A percentile compares a stretch with the other conserved stretches of the same genome.
phyloP scores from a whole-genome alignment of 1,140 invertebrate species.

The Drosophila bocqueti region DNA sequence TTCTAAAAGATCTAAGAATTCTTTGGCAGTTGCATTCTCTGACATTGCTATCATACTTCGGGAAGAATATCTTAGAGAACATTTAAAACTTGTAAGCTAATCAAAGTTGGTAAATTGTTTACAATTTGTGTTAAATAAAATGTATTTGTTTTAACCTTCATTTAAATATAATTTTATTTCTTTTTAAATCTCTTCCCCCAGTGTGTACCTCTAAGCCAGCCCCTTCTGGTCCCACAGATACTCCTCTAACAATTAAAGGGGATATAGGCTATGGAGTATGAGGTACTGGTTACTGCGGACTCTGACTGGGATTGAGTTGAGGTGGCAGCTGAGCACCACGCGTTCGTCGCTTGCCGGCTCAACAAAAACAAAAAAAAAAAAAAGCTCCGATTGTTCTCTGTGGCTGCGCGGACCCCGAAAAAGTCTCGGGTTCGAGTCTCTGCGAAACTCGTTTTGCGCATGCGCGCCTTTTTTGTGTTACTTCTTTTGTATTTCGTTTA shows the following conservation, averaged over 20 bases:
- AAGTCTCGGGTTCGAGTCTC: slow-evolving; percentile 10
- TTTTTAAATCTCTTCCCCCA: slow-evolving; percentile 1
- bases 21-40: too few species aligned
- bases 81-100: background rate
- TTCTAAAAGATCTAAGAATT: background rate
- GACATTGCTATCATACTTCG: too few species aligned
- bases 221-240: background rate
- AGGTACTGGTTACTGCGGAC: background rate
- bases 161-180: background rate
- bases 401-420: slow-evolving; percentile 4
- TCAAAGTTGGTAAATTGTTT: background rate
- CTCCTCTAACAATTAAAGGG: slow-evolving; percentile 15
- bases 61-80: background rate
- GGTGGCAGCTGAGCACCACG: slow-evolving; percentile 42
- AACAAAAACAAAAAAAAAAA: slow-evolving; percentile 4
- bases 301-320: slow-evolving; percentile 1
- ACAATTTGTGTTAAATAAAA: too few species aligned
- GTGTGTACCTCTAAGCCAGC: slow-evolving; percentile 1
- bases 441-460: slow-evolving; percentile 71
- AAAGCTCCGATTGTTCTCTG: slow-evolving; percentile 48
- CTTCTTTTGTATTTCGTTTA: slow-evolving; percentile 28
- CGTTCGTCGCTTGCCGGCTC: slow-evolving; percentile 35
- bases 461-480: slow-evolving; percentile 65
- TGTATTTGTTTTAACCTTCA: background rate
- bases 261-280: background rate